Conservation (phyloP, 2,888 invertebrate species). For the Drosophila stalkeri region DNA sequence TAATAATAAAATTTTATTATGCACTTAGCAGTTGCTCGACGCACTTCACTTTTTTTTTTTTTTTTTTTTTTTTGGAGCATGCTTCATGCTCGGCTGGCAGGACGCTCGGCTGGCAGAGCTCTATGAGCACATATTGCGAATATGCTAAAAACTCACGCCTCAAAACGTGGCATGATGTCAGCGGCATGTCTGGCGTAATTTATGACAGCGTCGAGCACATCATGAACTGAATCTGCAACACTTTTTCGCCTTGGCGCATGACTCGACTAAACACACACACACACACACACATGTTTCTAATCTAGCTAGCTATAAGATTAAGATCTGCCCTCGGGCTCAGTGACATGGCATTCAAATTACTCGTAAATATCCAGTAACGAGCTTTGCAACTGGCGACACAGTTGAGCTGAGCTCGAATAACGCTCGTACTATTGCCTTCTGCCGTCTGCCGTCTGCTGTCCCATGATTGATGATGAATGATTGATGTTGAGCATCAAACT, state of each 20-base stretch:
- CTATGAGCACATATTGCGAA: conserved; percentile 27
- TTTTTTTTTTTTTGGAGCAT: conserved; percentile 22
- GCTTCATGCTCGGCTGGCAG: conserved; percentile 31
- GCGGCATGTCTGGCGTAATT: conserved; percentile 54
- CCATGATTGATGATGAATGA: conserved; percentile 77
- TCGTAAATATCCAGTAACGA: conserved; percentile 50
- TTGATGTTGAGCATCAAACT: conserved; percentile 64
- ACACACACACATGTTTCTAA: background rate
- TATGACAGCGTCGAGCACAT: conserved; percentile 48
- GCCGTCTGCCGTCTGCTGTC: background rate
- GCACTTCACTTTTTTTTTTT: conserved; percentile 24
- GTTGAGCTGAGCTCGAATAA: background rate
- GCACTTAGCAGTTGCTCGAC: conserved; percentile 65
- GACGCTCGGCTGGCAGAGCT: background rate
- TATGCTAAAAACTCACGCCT: conserved; percentile 30
- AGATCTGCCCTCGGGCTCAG: conserved; percentile 15
- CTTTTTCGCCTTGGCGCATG: conserved; percentile 34
- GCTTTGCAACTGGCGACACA: conserved; percentile 10
- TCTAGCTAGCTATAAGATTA: conserved; percentile 18
- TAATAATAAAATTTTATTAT: conserved; percentile 76
- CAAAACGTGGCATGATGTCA: conserved; percentile 42
- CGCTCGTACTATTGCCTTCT: conserved; percentile 9
- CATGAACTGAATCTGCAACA: conserved; percentile 35
- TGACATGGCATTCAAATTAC: conserved; percentile 60
- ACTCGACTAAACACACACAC: conserved; percentile 9